Conservation (phyloP, 2,888 invertebrate species). For the Pseudoips prasinana region DNA sequence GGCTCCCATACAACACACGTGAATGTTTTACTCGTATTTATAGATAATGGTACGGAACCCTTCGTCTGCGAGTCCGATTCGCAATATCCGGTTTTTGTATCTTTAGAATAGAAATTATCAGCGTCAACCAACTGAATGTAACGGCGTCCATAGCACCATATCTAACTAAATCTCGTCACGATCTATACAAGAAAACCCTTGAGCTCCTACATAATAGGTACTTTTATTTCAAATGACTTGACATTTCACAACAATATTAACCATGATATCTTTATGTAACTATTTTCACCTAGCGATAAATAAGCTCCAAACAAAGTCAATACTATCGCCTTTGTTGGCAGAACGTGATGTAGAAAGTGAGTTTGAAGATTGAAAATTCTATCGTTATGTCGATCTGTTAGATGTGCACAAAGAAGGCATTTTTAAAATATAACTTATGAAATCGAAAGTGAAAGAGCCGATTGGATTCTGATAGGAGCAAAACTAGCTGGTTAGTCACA, state of each 20-base stretch:
- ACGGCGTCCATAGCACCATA: slow-evolving; percentile 38
- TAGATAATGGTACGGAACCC: too few species aligned
- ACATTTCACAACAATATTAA: slow-evolving; percentile 41
- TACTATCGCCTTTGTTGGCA: slow-evolving; percentile 33
- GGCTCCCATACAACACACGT: too few species aligned
- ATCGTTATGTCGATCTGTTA: slow-evolving; percentile 35
- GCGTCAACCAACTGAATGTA: slow-evolving; percentile 45
- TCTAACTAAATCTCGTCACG: slow-evolving; percentile 67
- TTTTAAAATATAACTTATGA: slow-evolving; percentile 46
- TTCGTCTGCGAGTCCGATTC: too few species aligned
- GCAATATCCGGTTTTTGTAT: too few species aligned
- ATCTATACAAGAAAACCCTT: slow-evolving; percentile 60
- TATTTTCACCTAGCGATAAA: slow-evolving; percentile 32
- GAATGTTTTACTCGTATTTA: too few species aligned
- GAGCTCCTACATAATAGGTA: slow-evolving; percentile 36
- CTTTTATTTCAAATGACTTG: slow-evolving; percentile 54
- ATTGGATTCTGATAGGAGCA: slow-evolving; percentile 30
- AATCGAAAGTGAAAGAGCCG: slow-evolving; percentile 57
- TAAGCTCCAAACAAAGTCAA: slow-evolving; percentile 31
- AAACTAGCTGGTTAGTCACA: too few species aligned
- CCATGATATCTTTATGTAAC: slow-evolving; percentile 46
- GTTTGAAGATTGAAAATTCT: slow-evolving; percentile 43
- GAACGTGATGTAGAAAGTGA: slow-evolving; percentile 62
- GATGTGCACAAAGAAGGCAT: slow-evolving; percentile 47
- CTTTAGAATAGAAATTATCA: slow-evolving; percentile 51